These are phyloP conservation scores for Smithornis capensis DNA, from an alignment of 2,113 vertebrate genomes.

Conservation along the genomic window DNA sequence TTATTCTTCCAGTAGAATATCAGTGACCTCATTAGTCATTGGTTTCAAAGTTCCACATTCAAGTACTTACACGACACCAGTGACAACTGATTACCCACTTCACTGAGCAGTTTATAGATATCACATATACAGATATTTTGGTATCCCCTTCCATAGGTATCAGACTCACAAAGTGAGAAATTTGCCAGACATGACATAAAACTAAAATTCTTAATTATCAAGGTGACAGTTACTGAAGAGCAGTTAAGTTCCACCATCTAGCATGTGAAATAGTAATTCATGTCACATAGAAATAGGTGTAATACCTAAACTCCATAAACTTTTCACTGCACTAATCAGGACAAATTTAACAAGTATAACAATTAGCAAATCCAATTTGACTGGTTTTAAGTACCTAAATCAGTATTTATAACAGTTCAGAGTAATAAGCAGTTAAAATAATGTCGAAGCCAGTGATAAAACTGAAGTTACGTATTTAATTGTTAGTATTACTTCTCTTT, in stretches of 20 bases:
- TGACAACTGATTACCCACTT: background rate
- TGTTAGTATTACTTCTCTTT: background rate
- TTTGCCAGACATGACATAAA: background rate
- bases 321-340: background rate
- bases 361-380: background rate
- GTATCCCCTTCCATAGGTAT: background rate
- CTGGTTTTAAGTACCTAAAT: background rate
- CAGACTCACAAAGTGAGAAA: background rate
- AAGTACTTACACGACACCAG: background rate
- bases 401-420: background rate
- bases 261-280: background rate
- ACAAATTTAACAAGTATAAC: background rate
- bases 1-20: background rate
- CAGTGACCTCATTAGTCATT: background rate
- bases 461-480: background rate
- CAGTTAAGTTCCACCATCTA: background rate
- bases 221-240: background rate
- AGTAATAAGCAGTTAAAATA: background rate
- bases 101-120: background rate
- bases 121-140: background rate
- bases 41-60: background rate
- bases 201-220: background rate
- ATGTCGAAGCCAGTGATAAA: background rate
- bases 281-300: background rate
- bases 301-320: background rate